Evolutionary conservation across 2,797 vertebrate genomes (phyloP).

Genomic region (Loris lydekkerianus): DNA sequence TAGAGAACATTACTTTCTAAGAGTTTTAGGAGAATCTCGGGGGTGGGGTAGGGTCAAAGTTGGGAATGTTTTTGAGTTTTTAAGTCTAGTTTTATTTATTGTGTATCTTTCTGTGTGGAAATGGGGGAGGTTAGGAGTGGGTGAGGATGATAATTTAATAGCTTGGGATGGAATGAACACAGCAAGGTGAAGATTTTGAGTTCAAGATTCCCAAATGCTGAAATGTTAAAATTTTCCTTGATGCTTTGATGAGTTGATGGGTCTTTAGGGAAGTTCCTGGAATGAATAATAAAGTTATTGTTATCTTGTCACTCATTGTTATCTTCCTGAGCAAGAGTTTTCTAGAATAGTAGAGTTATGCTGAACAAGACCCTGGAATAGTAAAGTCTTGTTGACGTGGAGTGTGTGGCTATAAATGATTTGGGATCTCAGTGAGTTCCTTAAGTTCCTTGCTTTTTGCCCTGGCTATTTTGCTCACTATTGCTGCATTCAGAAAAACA

Average conservation of each 20-base stretch:
- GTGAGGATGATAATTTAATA: neutral
- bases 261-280: neutral
- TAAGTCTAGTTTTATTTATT: neutral
- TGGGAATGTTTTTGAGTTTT: constrained; percentile 1
- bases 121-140: neutral
- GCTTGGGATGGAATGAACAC: neutral
- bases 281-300: neutral
- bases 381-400: neutral
- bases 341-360: neutral
- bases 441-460: neutral
- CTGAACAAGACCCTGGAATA: neutral
- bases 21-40: neutral
- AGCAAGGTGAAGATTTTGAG: constrained; percentile 20
- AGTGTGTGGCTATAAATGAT: neutral
- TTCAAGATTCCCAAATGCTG: neutral
- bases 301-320: neutral
- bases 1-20: neutral
- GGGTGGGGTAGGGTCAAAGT: neutral
- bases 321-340: constrained; percentile 2
- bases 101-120: neutral
- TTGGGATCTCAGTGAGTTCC: neutral
- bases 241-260: constrained; percentile 1
- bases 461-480: neutral
- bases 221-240: neutral
- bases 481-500: neutral